Base-by-base conservation (phyloP, 1,140 invertebrate species). In the Neodiprion virginianus region DNA sequence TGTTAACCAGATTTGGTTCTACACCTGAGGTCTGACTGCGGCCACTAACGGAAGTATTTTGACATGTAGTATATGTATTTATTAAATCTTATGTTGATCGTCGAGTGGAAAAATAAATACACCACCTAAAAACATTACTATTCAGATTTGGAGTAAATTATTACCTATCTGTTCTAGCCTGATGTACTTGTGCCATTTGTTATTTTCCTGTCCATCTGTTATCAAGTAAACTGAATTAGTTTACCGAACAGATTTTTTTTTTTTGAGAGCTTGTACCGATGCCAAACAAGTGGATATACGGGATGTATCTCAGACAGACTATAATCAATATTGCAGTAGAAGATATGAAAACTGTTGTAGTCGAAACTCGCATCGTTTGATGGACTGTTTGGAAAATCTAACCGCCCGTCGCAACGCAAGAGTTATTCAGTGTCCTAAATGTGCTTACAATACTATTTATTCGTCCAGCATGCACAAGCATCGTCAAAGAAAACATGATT, bases 1-100 rank as follows among this genome's bases (percentile, higher is more conserved):
- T 80, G 84, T n/a, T 81, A 81, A 53, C 81, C 81, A 40, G 86
- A 83, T 74, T 74, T 88, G 40, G 81, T 81, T 66, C 81, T 85
- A n/a, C 87, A 88, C 76, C 76, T 83, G 72, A 83, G 82, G 17
- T 85, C 85, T 73, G 84, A 88, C 69, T 87, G 87, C 70, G 84
- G 85, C 17, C 76, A 21, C 17, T 21, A 21, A 21, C 17, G 17
- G 17, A 21, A 21, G 17, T 21, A 21, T 21, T 21, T 21, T 21
- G 17, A 21, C 17, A 21, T 21, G 17, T 21, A 21, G 17, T 21
- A 21, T 21, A 21, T 21, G 17, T 21, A 21, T 21, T 21, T 21
- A 21, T 21, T 21, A 21, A 21, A 21, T 21, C 17, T 21, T 21
- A 0, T 21, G 17, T 21, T 21, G 17, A 21, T 21, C 17, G 17